A percentile compares a stretch with the other conserved stretches of the same genome.
Conservation (phyloP, 2,113 vertebrate species). For the Coturnix japonica region DNA sequence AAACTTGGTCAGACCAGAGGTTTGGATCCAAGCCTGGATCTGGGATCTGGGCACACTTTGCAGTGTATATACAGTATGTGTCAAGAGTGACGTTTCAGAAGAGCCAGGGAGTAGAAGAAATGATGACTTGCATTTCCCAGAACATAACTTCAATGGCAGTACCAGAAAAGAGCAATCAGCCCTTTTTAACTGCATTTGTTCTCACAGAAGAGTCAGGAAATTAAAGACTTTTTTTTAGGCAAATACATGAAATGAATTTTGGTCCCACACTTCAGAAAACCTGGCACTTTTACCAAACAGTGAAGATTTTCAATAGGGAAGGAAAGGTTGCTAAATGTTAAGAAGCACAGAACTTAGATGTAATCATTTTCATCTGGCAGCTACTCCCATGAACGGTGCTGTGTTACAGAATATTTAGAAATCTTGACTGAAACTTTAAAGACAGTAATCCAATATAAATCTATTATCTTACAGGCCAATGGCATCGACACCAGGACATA, state of each 20-base stretch:
- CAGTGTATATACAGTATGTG: conserved; percentile 62
- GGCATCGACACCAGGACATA: not conserved
- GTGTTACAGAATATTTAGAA: conserved; percentile 43
- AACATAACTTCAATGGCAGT: conserved; percentile 8
- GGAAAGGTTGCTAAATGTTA: conserved; percentile 9
- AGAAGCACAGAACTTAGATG: conserved; percentile 39
- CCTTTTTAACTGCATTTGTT: conserved; percentile 69
- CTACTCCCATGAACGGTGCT: not conserved
- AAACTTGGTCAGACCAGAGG: conserved; percentile 63
- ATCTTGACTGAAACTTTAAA: not conserved
- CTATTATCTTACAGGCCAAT: not conserved
- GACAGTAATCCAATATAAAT: not conserved
- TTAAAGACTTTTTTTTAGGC: conserved; percentile 28
- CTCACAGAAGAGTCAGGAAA: conserved; percentile 68
- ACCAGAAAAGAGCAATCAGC: conserved; percentile 71
- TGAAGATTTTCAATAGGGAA: conserved; percentile 33
- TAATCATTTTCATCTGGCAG: conserved; percentile 26
- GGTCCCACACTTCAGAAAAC: conserved; percentile 25
- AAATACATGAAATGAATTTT: conserved; percentile 42
- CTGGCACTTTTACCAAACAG: conserved; percentile 40
- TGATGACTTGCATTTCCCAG: conserved; percentile 63
- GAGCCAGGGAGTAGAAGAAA: conserved; percentile 57
- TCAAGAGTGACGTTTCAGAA: conserved; percentile 61
- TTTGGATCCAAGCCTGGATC: conserved; percentile 61
- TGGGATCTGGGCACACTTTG: conserved; percentile 55